Conservation (phyloP, 2,797 vertebrate species). For the Catamblyrhynchus diadema region DNA sequence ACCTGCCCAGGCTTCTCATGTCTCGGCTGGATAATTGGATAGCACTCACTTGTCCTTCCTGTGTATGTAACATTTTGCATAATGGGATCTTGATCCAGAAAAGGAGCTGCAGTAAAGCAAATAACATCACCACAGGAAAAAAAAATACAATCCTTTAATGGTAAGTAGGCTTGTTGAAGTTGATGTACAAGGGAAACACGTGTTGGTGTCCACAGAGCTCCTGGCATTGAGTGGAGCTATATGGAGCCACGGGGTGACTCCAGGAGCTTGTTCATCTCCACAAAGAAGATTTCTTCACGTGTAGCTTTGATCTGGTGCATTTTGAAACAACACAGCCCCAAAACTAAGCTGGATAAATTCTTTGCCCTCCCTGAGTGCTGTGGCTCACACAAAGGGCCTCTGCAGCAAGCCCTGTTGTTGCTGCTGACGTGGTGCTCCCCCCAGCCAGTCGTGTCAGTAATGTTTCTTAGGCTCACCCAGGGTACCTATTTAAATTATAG, state of each 20-base stretch:
- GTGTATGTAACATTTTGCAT: neutral
- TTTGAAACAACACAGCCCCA: neutral
- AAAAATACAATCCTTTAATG: neutral
- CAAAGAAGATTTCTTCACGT: neutral
- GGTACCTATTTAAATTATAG: slow-evolving; percentile 55
- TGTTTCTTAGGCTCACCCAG: neutral
- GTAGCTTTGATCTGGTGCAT: neutral
- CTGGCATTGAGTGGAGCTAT: neutral
- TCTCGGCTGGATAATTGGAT: neutral
- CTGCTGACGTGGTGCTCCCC: neutral
- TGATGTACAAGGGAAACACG: neutral
- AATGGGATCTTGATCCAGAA: neutral
- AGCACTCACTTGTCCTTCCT: neutral
- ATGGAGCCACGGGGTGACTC: neutral
- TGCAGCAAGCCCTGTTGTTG: neutral
- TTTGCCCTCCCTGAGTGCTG: neutral
- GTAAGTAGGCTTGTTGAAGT: neutral
- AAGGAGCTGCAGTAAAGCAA: neutral
- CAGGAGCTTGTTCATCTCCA: neutral
- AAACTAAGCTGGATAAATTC: neutral
- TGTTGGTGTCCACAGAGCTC: neutral
- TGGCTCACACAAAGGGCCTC: neutral
- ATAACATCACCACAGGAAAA: neutral
- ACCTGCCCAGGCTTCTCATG: neutral
- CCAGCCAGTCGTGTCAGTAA: neutral